A percentile compares a stretch with the other conserved stretches of the same genome.
Conservation (phyloP, 2,113 vertebrate species). For the Sander lucioperca region DNA sequence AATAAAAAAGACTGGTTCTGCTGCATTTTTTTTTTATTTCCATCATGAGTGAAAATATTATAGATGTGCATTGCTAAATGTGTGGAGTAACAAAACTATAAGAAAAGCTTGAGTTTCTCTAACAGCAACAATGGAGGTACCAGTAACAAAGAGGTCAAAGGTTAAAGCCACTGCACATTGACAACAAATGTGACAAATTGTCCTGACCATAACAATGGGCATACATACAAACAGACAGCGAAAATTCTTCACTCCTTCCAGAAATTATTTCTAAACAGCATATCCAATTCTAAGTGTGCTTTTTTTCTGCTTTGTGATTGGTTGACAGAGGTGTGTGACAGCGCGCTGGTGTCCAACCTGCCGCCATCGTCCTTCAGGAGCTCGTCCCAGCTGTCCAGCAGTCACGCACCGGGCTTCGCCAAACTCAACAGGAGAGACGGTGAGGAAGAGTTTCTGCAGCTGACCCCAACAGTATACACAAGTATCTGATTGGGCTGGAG, state of each 20-base stretch:
- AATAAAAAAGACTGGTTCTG: no score
- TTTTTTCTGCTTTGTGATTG: constrained; percentile 48
- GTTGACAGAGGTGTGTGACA: constrained; percentile 90
- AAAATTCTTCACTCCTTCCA: background rate
- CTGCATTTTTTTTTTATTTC: no score
- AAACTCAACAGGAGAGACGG: constrained; percentile 94
- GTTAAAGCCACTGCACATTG: background rate
- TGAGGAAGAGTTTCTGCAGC: constrained; percentile 74
- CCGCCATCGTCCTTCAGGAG: constrained; percentile 90
- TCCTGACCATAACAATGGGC: no score
- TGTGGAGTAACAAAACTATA: background rate
- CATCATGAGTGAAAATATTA: background rate
- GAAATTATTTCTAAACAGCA: background rate
- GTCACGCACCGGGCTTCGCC: constrained; percentile 88
- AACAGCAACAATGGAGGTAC: background rate
- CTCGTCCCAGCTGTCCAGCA: constrained; percentile 89
- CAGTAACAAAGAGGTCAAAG: background rate
- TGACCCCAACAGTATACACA: background rate
- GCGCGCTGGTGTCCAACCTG: constrained; percentile 87
- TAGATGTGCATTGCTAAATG: background rate
- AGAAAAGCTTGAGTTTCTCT: background rate
- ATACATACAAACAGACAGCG: background rate
- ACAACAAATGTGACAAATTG: background rate
- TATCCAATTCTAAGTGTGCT: background rate
- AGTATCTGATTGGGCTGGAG: background rate